Conservation (phyloP, 2,888 invertebrate species). For the Sphecodes monilicornis region DNA sequence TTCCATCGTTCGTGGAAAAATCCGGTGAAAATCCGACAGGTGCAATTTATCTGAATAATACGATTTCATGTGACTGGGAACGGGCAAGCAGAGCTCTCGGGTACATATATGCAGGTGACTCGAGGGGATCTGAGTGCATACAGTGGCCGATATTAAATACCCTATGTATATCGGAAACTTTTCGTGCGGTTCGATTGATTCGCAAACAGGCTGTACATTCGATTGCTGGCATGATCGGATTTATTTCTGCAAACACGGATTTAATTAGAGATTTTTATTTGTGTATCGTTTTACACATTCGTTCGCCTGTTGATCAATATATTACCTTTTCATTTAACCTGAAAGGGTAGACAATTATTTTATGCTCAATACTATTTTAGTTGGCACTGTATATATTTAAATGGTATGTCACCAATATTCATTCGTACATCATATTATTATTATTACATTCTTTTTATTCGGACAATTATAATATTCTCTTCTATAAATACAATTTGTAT, state of each 20-base stretch:
- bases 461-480: too few species aligned
- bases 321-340: neutral
- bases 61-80: conserved; percentile 75
- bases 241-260: neutral
- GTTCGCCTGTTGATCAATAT: neutral
- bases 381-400: too few species aligned
- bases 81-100: conserved; percentile 29
- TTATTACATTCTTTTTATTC: too few species aligned
- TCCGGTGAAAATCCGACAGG: conserved; percentile 74
- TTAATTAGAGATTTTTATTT: neutral
- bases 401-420: too few species aligned
- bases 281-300: neutral
- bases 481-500: too few species aligned
- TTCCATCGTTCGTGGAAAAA: conserved; percentile 74
- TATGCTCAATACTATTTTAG: too few species aligned
- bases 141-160: conserved; percentile 78
- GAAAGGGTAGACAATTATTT: too few species aligned
- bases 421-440: too few species aligned
- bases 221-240: neutral
- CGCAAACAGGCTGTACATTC: neutral
- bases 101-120: neutral
- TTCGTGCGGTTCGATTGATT: neutral
- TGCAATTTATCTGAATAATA: conserved; percentile 80
- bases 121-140: conserved; percentile 36
- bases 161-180: neutral